Base-by-base conservation (phyloP, 2,888 invertebrate species). In the Trilocha varians region DNA sequence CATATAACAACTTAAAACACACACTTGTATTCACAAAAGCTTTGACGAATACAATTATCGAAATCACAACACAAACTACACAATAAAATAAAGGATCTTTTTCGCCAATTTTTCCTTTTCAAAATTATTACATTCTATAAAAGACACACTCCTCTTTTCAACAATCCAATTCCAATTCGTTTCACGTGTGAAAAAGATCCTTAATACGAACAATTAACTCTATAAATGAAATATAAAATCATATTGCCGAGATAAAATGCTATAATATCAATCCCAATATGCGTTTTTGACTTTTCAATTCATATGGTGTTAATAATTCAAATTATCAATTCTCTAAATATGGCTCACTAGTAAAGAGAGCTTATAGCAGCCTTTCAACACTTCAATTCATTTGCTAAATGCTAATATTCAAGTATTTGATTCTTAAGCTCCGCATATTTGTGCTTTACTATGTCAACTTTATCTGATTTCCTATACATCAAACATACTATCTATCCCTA, bases 311-410 rank as follows among this genome's bases (percentile, higher is more conserved):
- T 11, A 2, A 25, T 25, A 8, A 6, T 4, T 25, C 2, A 11
- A 25, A 25, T 25, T 2, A 6, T 25, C 8, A 25, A 6, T 25
- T 9, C 5, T 3, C 25, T 25, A 5, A 25, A 25, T 4, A 4
- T n/a, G n/a, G n/a, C n/a, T n/a, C n/a, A n/a, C n/a, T n/a, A n/a
- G n/a, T n/a, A n/a, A n/a, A n/a, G n/a, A n/a, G n/a, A n/a, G n/a
- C n/a, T n/a, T n/a, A n/a, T n/a, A n/a, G 63, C 73, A 73, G 74
- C 75, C 75, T 75, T 70, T 58, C 61, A 63, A 57, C 56, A 58
- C 58, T 57, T 59, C 48, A 56, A 53, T 50, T 50, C 49, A 55
- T 54, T 51, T 38, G 51, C 62, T 62, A 62, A 67, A 61, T 47
- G 36, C 47, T 59, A 50, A 42, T 25, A 25, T 9, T 55, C 47